Evolutionary conservation across 2,888 invertebrate genomes (phyloP).

Genomic region (Sarcophaga variegata): DNA sequence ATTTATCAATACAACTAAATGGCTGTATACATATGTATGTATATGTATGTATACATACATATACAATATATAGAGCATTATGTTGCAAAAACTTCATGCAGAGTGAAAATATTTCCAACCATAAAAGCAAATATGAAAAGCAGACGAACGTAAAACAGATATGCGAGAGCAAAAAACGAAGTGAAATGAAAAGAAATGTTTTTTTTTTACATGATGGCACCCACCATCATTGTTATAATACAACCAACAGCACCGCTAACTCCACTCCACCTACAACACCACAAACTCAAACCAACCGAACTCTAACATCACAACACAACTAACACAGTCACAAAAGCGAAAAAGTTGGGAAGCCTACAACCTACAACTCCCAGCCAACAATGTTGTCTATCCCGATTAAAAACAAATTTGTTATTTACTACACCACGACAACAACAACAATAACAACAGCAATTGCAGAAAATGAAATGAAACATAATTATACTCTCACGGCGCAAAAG

Average conservation of each 20-base stretch:
- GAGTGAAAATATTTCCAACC: conserved; percentile 23
- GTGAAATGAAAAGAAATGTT: background rate
- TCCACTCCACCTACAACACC: conserved; percentile 20
- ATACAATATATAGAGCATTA: conserved; percentile 67
- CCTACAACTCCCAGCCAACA: conserved; percentile 13
- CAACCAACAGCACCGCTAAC: background rate
- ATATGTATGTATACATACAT: background rate
- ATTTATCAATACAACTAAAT: conserved; percentile 29
- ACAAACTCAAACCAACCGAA: too few relatives aligned
- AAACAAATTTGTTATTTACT: conserved; percentile 63
- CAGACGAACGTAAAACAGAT: conserved; percentile 2
- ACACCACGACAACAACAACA: background rate
- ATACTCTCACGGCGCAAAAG: conserved; percentile 67
- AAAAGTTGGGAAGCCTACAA: conserved; percentile 6
- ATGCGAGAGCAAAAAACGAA: background rate
- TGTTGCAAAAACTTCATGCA: conserved; percentile 63
- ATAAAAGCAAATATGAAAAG: conserved; percentile 10
- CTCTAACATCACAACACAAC: too few relatives aligned
- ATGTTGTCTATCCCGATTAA: conserved; percentile 39
- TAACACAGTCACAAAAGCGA: too few relatives aligned
- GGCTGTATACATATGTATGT: background rate
- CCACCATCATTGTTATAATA: conserved; percentile 30
- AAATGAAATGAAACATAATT: conserved; percentile 50
- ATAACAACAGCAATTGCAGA: background rate
- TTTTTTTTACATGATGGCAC: conserved; percentile 43